Evolutionary conservation across 2,888 invertebrate species (phyloP).

Genomic region (Lepeophtheirus nordmannii): DNA sequence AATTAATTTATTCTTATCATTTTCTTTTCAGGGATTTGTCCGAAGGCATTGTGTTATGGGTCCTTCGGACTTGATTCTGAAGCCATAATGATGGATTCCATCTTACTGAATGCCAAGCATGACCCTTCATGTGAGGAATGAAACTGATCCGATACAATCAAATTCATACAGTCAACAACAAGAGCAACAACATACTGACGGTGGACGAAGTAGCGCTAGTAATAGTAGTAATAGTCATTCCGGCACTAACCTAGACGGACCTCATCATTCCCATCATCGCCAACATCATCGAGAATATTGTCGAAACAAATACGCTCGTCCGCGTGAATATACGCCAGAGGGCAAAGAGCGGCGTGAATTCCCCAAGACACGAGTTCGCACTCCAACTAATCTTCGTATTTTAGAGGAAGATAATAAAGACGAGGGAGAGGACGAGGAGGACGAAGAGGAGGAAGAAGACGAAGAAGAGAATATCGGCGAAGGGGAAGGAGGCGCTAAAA

Average conservation of each 20-base stretch:
- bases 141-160: background rate
- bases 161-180: background rate
- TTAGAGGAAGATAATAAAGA: background rate
- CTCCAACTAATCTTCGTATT: background rate
- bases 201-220: too few relatives aligned
- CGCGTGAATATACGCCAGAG: background rate
- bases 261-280: too few relatives aligned
- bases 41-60: conserved; percentile 1
- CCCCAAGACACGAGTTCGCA: background rate
- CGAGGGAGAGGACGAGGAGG: background rate
- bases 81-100: background rate
- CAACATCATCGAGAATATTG: too few relatives aligned
- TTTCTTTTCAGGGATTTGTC: background rate
- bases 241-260: too few relatives aligned
- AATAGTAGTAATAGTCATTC: too few relatives aligned
- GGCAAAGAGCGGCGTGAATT: conserved; percentile 1
- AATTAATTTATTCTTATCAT: background rate
- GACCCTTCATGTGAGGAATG: conserved; percentile 6
- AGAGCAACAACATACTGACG: too few relatives aligned
- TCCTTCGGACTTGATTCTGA: background rate
- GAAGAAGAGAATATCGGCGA: background rate
- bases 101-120: background rate
- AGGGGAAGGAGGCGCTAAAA: background rate
- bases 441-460: background rate
- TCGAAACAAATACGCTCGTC: background rate